Evolutionary conservation across 2,888 invertebrate genomes (phyloP).

Genomic region (Pachymerium ferrugineum): DNA sequence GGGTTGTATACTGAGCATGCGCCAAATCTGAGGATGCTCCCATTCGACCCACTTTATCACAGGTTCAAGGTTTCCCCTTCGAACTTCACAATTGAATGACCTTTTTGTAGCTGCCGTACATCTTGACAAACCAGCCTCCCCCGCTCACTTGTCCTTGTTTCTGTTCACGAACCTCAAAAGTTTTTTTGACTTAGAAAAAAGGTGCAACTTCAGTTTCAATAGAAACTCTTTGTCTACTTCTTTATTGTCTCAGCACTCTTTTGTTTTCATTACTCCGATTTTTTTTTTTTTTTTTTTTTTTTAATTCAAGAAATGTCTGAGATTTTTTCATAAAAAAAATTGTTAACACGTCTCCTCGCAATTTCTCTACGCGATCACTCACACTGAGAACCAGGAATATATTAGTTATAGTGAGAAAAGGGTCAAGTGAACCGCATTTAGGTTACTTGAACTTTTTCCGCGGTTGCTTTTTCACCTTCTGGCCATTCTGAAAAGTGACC

Average conservation of each 20-base stretch:
- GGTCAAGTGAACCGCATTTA: conserved; percentile 16
- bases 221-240: not conserved
- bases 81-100: conserved; percentile 15
- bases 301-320: not conserved
- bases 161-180: conserved; percentile 21
- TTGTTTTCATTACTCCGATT: not conserved
- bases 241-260: not conserved
- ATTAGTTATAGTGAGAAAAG: conserved; percentile 9
- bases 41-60: conserved; percentile 6
- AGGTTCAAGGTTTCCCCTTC: conserved; percentile 27
- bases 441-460: conserved; percentile 21
- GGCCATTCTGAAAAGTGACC: conserved; percentile 20
- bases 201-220: no score
- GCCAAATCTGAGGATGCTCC: conserved; percentile 2
- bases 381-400: not conserved
- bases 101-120: not conserved
- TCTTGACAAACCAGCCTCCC: not conserved
- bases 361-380: conserved; percentile 7
- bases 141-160: conserved; percentile 15
- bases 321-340: no score
- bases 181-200: no score
- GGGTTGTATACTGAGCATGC: conserved; percentile 6
- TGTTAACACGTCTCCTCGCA: no score
- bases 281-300: not conserved
- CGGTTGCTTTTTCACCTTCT: not conserved